Evolutionary conservation across 1,140 invertebrate genomes (phyloP).

Genomic region (Diplogasteroides magnus): DNA sequence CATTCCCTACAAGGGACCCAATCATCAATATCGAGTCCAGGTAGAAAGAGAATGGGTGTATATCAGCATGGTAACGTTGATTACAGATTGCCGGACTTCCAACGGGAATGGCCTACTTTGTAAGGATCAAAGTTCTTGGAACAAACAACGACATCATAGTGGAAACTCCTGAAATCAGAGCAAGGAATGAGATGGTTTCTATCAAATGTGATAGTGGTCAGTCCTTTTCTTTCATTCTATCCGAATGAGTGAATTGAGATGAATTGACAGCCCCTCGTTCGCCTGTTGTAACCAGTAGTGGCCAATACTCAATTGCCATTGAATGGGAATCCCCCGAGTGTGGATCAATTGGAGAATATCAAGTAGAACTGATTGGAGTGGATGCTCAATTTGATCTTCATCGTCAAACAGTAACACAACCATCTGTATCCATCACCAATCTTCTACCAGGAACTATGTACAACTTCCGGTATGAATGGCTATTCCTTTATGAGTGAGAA

Average conservation of each 20-base stretch:
- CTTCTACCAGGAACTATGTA: conserved; percentile 53
- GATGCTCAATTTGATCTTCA: conserved; percentile 48
- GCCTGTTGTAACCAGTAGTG: conserved; percentile 43
- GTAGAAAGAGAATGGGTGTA: conserved; percentile 24
- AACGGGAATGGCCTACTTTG: conserved; percentile 54
- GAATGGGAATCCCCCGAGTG: conserved; percentile 53
- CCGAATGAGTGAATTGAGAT: conserved; percentile 24
- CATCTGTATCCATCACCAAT: conserved; percentile 51
- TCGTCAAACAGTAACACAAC: conserved; percentile 52
- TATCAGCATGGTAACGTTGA: not conserved
- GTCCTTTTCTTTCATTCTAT: not conserved
- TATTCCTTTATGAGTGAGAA: not conserved
- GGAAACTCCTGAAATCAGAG: conserved; percentile 54
- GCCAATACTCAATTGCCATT: conserved; percentile 49
- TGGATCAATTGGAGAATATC: conserved; percentile 52
- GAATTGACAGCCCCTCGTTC: conserved; percentile 52
- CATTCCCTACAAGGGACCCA: conserved; percentile 53
- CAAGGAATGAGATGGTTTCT: conserved; percentile 53
- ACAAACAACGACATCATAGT: conserved; percentile 53
- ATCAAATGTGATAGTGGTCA: conserved; percentile 50
- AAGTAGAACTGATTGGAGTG: conserved; percentile 46
- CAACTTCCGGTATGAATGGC: conserved; percentile 25
- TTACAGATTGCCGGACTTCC: conserved; percentile 51
- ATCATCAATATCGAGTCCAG: conserved; percentile 55
- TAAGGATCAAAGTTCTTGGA: conserved; percentile 53